Percentiles rank a stretch among this genome's conserved stretches.
phyloP scores from a whole-genome alignment of 2,113 vertebrate species.

The Xenotilapia flavipinnis region DNA sequence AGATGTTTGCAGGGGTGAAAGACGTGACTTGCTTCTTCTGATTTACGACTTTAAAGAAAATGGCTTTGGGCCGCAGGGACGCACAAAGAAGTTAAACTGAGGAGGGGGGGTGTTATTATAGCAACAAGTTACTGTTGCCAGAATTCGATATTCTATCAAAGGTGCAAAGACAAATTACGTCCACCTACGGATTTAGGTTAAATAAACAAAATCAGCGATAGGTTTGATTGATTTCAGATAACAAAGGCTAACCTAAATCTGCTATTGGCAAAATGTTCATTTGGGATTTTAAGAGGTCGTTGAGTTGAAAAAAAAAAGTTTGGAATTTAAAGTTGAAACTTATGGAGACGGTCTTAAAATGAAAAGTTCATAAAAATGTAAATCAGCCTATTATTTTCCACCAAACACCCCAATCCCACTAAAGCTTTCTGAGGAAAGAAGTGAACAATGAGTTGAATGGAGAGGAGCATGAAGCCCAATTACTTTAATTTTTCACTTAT shows the following conservation, averaged over 20 bases:
- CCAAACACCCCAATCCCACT: not conserved
- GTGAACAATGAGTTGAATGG: not conserved
- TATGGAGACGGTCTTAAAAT: not conserved
- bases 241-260: not conserved
- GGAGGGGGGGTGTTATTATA: not conserved
- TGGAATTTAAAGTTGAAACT: not conserved
- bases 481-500: not conserved
- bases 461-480: not conserved
- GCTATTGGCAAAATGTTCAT: not conserved
- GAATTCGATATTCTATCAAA: not conserved
- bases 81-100: not conserved
- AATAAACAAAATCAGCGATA: not conserved
- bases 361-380: not conserved
- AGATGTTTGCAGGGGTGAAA: slow-evolving; percentile 39
- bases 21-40: slow-evolving; percentile 30
- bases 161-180: not conserved
- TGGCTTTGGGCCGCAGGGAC: not conserved
- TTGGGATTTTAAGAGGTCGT: not conserved
- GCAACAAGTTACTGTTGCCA: not conserved
- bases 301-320: not conserved
- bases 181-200: not conserved
- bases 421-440: not conserved
- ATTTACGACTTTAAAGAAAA: slow-evolving; percentile 46
- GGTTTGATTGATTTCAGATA: not conserved
- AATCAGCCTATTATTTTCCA: not conserved